These are phyloP conservation scores for Clepsis dumicolana DNA, from an alignment of 2,888 invertebrate genomes.

Conservation along the genomic window DNA sequence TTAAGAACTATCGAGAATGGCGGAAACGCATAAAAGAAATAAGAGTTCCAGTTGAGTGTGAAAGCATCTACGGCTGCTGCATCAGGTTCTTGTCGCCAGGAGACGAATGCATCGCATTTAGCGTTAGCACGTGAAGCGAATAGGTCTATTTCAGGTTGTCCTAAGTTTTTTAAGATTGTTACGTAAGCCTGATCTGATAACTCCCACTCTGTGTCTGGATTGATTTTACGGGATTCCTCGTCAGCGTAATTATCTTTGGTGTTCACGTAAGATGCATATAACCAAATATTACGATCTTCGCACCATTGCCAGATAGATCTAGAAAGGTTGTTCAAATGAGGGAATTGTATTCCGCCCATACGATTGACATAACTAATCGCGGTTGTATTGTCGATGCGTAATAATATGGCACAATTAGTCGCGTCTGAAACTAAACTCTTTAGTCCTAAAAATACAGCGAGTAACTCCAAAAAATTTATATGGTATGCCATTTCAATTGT, in stretches of 20 bases:
- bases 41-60: not conserved
- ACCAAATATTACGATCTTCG: conserved; percentile 4
- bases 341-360: too few species aligned
- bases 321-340: conserved; percentile 38
- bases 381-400: not conserved
- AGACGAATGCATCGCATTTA: conserved; percentile 38
- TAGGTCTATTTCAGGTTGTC: conserved; percentile 40
- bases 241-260: conserved; percentile 23
- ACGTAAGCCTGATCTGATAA: conserved; percentile 20
- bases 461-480: conserved; percentile 36
- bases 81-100: conserved; percentile 40
- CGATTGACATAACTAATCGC: not conserved
- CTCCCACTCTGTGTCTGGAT: conserved; percentile 38
- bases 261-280: conserved; percentile 26
- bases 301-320: conserved; percentile 36
- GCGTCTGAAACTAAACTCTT: conserved; percentile 7
- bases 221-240: conserved; percentile 17
- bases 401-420: not conserved
- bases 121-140: conserved; percentile 41
- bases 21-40: conserved; percentile 33
- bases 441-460: conserved; percentile 16
- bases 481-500: not conserved
- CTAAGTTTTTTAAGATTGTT: conserved; percentile 1
- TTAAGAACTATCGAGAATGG: conserved; percentile 31
- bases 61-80: conserved; percentile 1